Evolutionary conservation across 2,797 vertebrate genomes (phyloP).

Genomic region (Hoplostethus atlanticus): DNA sequence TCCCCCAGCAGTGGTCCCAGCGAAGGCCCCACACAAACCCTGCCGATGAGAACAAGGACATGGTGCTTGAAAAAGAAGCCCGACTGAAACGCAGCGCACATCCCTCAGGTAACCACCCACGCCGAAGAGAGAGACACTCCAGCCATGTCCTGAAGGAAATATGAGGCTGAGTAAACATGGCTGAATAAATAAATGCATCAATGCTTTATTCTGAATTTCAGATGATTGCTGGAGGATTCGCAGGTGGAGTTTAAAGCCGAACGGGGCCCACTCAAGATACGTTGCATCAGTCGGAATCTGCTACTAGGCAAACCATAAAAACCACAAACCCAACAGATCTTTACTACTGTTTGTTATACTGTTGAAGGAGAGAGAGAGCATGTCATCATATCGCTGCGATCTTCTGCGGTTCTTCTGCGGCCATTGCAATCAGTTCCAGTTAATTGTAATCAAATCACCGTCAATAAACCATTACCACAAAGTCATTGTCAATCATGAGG

Average conservation of each 20-base stretch:
- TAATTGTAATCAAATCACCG: neutral
- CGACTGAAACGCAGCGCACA: slow-evolving; percentile 9
- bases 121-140: slow-evolving; percentile 17
- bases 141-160: slow-evolving; percentile 48
- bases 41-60: slow-evolving; percentile 35
- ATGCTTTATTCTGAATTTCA: slow-evolving; percentile 47
- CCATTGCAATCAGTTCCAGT: neutral
- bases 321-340: neutral
- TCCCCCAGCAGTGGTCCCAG: slow-evolving; percentile 40
- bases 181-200: slow-evolving; percentile 58
- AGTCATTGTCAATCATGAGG: neutral
- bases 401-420: neutral
- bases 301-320: neutral
- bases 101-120: slow-evolving; percentile 55
- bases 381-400: neutral
- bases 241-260: slow-evolving; percentile 30
- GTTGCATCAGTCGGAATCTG: neutral
- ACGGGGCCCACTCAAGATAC: slow-evolving; percentile 9
- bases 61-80: slow-evolving; percentile 31
- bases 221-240: slow-evolving; percentile 46
- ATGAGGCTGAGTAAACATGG: slow-evolving; percentile 44
- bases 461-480: neutral
- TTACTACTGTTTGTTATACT: neutral
- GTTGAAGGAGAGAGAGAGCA: neutral
- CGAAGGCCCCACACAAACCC: slow-evolving; percentile 46